Base-by-base conservation (phyloP, 2,888 invertebrate genomes). In the Lithophane socia region DNA sequence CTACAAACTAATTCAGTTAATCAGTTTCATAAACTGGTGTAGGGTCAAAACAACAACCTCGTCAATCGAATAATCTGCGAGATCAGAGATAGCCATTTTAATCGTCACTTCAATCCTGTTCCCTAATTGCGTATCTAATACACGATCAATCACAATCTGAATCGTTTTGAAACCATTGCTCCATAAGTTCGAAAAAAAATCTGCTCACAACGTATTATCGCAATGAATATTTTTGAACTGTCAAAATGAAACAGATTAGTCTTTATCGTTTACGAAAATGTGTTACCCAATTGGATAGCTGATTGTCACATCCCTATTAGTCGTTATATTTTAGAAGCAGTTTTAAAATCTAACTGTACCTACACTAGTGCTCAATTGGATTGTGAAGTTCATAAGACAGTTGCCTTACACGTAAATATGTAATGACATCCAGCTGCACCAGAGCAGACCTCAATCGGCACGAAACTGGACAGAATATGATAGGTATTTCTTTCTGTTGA, bases 51-150 rank as follows among this genome's bases (percentile, higher is more conserved):
- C 63, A 44, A 77, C 21, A 63, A 16, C 8, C 3, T 77, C 24
- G 16, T 42, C 49, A 63, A 37, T 54, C 49, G 9, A 74, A 54
- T 77, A 44, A 80, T 72, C n/a, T 37, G 9, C 12, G 29, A 52
- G 79, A 18, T 66, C 65, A 24, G 12, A 67, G 16, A 58, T 24
- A 24, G n/a, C 4, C 13, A 47, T 47, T n/a, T 3, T n/a, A 29
- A 4, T 29, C 4, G 8, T 73, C 9, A 56, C 18, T 8, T 47
- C 37, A 37, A 37, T 1, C 29, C 29, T 29, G 29, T 29, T 29
- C 29, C 29, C 29, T 29, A 29, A 29, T 29, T 29, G 29, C 29
- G 29, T 29, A 29, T 29, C 29, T 29, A 29, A 29, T 29, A 29
- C 29, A 29, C 29, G 29, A 29, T 29, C 29, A 29, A 29, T 29